Conservation (phyloP, 1,140 invertebrate genomes). For the Brachionus paranguensis region DNA sequence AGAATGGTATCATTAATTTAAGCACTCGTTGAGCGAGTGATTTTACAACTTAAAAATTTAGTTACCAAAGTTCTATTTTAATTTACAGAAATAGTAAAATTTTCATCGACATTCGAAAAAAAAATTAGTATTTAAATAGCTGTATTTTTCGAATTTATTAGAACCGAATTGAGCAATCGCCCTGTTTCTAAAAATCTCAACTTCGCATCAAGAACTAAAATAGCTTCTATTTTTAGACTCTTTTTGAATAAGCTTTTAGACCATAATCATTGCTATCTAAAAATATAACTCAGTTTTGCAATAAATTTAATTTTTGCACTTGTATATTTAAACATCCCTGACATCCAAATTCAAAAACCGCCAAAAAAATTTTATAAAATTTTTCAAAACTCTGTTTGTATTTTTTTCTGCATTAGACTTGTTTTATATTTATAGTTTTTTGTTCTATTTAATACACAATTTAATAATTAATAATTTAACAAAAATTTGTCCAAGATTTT, state of each 20-base stretch:
- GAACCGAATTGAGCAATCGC: background rate
- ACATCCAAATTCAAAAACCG: background rate
- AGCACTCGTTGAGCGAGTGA: background rate
- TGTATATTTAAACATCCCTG: background rate
- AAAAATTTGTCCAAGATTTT: background rate
- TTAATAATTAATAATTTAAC: background rate
- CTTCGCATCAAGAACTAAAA: background rate
- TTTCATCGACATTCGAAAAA: slow-evolving; percentile 1
- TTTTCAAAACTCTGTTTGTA: background rate
- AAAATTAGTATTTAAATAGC: background rate
- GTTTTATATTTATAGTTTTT: background rate
- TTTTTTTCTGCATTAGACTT: background rate
- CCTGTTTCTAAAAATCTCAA: background rate
- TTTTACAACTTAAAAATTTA: background rate
- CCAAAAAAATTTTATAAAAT: background rate
- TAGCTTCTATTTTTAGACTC: background rate
- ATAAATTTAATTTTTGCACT: background rate
- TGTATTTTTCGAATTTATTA: background rate
- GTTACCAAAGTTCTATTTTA: background rate
- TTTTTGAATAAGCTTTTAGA: background rate
- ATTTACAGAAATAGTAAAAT: background rate
- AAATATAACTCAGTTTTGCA: background rate
- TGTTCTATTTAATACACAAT: background rate
- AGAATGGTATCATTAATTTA: background rate
- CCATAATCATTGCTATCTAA: background rate